Base-by-base conservation (phyloP, 2,113 vertebrate species). In the Scomber colias region DNA sequence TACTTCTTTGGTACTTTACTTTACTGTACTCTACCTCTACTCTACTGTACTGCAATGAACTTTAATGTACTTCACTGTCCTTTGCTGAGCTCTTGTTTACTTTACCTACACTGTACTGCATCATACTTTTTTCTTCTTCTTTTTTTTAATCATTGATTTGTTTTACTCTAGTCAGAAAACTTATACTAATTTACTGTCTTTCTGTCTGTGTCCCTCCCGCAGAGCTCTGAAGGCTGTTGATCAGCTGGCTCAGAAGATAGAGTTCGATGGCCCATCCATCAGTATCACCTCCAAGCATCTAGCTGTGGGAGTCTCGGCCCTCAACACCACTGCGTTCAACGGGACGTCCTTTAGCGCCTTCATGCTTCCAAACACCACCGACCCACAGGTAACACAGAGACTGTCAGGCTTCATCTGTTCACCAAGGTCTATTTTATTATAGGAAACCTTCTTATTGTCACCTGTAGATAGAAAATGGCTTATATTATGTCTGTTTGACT, bases 221-320 rank as follows among this genome's bases (percentile, higher is more conserved):
- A 99, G 98, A 72, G 97, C 97, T 83, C 89, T 99, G 75, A 97
- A 94, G 94, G 96, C 97, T 1, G 95, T 99, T 30, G 97, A 99
- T 61, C 92, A 96, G 57, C 83, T 99, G 92, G 95, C 96, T 45
- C 95, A 97, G 91, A 99, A 99, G 93, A 95, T 99, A 44, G 93
- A 96, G 84, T 96, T 94, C 51, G 86, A 94, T 16, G 96, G 96
- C n/a, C 81, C 93, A 0, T 96, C 89, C 1, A 89, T 98, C 89
- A 96, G 90, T 77, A 97, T 98, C 89, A 93, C 93, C 44, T 97
- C 97, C 81, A 92, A 81, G 82, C 95, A 97, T 77, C 90, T 99
- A 0, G 96, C 96, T 14, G 79, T 99, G 71, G 97, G 96, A 11
- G 93, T 99, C 5, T 95, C 95, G 16, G 89, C 96, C 27, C 44